Evolutionary conservation across 2,113 vertebrate species (phyloP).

Genomic region (Chelonoidis abingdonii): DNA sequence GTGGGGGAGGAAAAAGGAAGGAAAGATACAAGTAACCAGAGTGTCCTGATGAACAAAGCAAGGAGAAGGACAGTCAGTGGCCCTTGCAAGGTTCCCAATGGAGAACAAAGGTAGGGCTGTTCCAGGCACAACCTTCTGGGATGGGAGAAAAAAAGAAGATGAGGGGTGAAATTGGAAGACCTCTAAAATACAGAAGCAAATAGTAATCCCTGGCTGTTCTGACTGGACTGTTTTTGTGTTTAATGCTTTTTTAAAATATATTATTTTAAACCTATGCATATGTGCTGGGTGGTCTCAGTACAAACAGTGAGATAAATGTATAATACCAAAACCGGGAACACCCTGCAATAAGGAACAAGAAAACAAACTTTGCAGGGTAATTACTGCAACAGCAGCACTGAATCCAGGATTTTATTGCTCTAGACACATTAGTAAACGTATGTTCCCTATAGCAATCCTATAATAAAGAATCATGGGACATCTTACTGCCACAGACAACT

Average conservation of each 20-base stretch:
- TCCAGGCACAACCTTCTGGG: background rate
- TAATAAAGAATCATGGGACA: fast-evolving
- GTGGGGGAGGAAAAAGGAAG: background rate
- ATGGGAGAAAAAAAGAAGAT: background rate
- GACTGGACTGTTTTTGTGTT: background rate
- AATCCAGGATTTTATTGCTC: fast-evolving
- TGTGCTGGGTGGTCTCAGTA: fast-evolving
- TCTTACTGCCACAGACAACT: background rate
- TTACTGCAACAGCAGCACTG: fast-evolving
- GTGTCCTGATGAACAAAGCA: background rate
- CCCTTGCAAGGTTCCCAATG: background rate
- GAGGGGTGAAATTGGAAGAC: background rate
- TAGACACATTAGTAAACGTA: background rate
- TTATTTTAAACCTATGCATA: background rate
- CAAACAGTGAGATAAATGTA: background rate
- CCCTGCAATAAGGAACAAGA: background rate
- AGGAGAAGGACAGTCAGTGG: background rate
- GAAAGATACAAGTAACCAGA: too few species aligned
- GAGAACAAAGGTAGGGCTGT: background rate
- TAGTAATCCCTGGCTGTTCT: background rate
- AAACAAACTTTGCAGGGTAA: background rate
- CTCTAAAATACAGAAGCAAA: too few species aligned
- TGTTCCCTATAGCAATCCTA: background rate
- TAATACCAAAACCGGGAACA: background rate
- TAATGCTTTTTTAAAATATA: background rate